Evolutionary conservation across 2,797 vertebrate species (phyloP), one percentile per base, ranked within the genome.

Genomic region (Okamejei kenojei): DNA sequence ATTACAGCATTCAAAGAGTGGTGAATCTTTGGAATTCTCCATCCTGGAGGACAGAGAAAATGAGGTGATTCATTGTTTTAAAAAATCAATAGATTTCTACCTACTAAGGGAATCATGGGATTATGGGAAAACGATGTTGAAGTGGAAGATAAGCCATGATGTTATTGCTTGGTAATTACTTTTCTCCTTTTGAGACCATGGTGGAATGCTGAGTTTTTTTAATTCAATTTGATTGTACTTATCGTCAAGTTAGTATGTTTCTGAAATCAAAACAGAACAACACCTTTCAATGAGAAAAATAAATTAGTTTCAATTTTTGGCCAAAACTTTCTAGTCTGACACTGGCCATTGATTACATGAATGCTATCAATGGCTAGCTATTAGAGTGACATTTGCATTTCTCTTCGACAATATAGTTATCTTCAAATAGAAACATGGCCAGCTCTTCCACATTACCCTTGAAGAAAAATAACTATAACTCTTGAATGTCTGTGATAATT

Each of bases 231-330:
- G 54, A 84, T 58, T 86, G 58, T 15, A 86, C 26, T 63, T n/a
- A 58, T 17, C 26, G 11, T 29, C 61, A 45, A 54, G 38, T 82
- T 61, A n/a, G 26, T n/a, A 61, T 58, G 10, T 26, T 26, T 84
- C 29, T 61, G 9, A 84, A 58, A 54, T 82, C 61, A 54, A 84
- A 26, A 26, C 54, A 63, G 38, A 26, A 21, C 8, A 35, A 81
- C 38, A 81, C 1, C 1, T 81, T 81, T 45, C 19, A 68, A 68
- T 17, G 65, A 58, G 26, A 10, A 58, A 26, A 84, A 61, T 21
- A 17, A 86, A 86, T 86, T n/a, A n/a, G 82, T 13, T 86, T 86
- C 82, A n/a, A n/a, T 61, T 86, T 58, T 86, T 29, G 81, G 26
- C 23, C 82, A n/a, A n/a, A 63, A 58, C 8, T 4, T 82, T 45